Base-by-base conservation (phyloP, 2,797 vertebrate species). In the Monodelphis domestica region DNA sequence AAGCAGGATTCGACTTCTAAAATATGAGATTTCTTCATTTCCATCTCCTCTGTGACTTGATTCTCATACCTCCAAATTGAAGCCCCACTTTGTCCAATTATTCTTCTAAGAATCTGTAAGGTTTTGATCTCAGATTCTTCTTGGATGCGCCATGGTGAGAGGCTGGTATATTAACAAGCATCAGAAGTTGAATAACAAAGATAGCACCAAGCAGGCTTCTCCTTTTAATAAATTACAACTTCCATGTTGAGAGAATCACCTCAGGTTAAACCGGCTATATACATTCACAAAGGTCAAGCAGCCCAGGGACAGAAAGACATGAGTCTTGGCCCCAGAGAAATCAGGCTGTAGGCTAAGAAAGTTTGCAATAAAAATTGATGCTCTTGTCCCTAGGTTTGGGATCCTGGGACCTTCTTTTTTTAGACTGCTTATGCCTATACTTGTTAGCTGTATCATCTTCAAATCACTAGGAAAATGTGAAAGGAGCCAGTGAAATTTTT, bases 1-100 rank as follows among this genome's bases (percentile, higher is more conserved):
- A 96, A 95, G 87, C 33, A 52, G 54, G 11, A 57, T n/a, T 87
- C 90, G 87, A 70, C 38, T 96, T 96, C 93, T 96, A 52, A 95
- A 93, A 92, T 95, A 54, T 26, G 57, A 50, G 51, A 91, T 92
- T 92, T 91, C 93, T 93, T 87, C 63, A 17, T 59, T 57, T 63
- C 56, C 17, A 24, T 88, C 50, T 87, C 63, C 57, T 93, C 90
- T 24, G 70, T 57, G 90, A 87, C 94, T 93, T 10, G 11, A 56
- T 53, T 95, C 51, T 33, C 14, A 11, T 54, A 89, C 94, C 70
- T 95, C 88, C 94, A 91, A 95, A 93, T 87, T 63, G 88, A 95
- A 94, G 90, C 33, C 21, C 53, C 38, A 70, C 90, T 95, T 93
- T 87, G 94, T 63, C 88, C 63, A 94, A 50, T 93, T 51, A 90